Evolutionary conservation across 1,140 invertebrate species (phyloP).

Genomic region (Antheraea pernyi): DNA sequence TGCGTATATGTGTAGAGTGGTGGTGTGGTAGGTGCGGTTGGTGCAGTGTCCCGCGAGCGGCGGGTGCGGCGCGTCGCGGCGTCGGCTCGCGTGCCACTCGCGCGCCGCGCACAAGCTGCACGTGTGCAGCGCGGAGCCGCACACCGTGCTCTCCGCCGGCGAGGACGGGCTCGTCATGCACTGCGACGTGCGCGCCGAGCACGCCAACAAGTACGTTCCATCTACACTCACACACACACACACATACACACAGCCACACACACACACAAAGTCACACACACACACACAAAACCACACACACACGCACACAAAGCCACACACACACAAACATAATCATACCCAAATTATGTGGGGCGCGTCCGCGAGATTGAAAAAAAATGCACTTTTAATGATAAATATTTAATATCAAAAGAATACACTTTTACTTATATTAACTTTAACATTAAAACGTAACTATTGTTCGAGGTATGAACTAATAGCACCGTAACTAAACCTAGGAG

Average conservation of each 20-base stretch:
- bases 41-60: constrained; percentile 71
- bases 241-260: constrained; percentile 16
- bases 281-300: no score
- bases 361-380: no score
- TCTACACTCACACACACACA: neutral
- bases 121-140: constrained; percentile 85
- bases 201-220: constrained; percentile 16
- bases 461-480: no score
- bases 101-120: constrained; percentile 90
- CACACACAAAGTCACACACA: no score
- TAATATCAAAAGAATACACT: no score
- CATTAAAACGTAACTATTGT: no score
- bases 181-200: constrained; percentile 88
- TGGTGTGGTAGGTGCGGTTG: constrained; percentile 74
- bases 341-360: no score
- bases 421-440: no score
- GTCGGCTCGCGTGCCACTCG: constrained; percentile 84
- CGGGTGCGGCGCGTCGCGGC: constrained; percentile 60
- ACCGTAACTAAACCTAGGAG: no score
- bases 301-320: no score
- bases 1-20: neutral
- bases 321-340: no score
- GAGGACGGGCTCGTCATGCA: constrained; percentile 92
- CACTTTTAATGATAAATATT: no score
- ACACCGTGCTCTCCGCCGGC: constrained; percentile 91